A percentile compares a stretch with the other conserved stretches of the same genome.
Conservation (phyloP, 35 echinoderm and acorn worm species). For the Apostichopus californicus region DNA sequence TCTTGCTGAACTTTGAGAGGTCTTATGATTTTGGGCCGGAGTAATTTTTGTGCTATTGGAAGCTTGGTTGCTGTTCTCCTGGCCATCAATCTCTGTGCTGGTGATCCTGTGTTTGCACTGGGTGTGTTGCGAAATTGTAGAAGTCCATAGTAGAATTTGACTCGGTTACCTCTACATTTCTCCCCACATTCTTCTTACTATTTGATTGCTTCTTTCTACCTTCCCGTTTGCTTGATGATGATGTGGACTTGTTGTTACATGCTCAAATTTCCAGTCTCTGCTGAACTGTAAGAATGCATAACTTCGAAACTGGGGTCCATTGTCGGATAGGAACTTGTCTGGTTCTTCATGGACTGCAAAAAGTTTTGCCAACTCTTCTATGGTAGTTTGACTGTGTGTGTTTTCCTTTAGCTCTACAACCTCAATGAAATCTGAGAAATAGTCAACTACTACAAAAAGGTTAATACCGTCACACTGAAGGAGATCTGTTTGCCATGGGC, state of each 20-base stretch:
- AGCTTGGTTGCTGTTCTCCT: constrained; percentile 53
- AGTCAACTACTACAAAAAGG: constrained; percentile 44
- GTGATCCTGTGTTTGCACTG: constrained; percentile 10
- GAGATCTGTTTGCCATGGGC: constrained; percentile 45
- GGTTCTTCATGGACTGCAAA: constrained; percentile 53
- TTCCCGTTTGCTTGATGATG: constrained; percentile 57
- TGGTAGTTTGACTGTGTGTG: constrained; percentile 18
- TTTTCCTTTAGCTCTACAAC: constrained; percentile 34
- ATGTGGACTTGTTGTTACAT: constrained; percentile 33
- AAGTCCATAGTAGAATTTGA: constrained; percentile 51
- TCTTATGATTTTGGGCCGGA: not conserved
- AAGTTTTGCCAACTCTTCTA: constrained; percentile 26
- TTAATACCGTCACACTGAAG: constrained; percentile 4
- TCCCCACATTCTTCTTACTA: constrained; percentile 43
- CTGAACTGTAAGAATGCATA: constrained; percentile 50
- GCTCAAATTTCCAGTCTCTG: constrained; percentile 44
- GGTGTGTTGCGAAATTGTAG: too few species aligned
- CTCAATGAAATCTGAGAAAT: constrained; percentile 51
- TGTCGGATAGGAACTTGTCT: constrained; percentile 35
- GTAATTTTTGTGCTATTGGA: constrained; percentile 14
- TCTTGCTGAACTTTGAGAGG: constrained; percentile 14
- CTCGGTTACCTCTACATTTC: constrained; percentile 43
- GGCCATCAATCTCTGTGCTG: constrained; percentile 41
- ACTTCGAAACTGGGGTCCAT: constrained; percentile 47
- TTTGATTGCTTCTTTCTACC: constrained; percentile 47